phyloP scores from a whole-genome alignment of 2,113 vertebrate genomes.

The Paradisaea rubra region DNA sequence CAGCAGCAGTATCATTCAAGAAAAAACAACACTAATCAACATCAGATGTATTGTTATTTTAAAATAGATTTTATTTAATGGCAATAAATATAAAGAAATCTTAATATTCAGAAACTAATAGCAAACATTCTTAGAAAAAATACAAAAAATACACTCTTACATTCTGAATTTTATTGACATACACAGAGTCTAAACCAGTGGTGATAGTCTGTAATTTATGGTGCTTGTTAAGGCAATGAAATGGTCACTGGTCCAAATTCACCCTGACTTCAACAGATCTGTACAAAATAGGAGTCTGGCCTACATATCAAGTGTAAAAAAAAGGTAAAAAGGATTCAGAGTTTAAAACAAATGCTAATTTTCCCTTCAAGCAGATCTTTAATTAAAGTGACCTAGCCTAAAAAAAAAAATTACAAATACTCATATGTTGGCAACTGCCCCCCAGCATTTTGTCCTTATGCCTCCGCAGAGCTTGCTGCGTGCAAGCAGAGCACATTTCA shows the following conservation, averaged over 20 bases:
- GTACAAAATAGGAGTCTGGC: not conserved
- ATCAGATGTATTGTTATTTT: constrained; percentile 15
- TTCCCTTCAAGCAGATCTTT: not conserved
- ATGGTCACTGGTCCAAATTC: not conserved
- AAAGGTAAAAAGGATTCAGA: not conserved
- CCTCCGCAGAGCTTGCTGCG: not conserved
- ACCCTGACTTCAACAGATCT: not conserved
- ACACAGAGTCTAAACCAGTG: not conserved
- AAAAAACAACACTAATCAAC: not conserved
- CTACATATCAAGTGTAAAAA: not conserved
- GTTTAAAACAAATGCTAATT: not conserved
- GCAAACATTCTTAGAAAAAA: constrained; percentile 43
- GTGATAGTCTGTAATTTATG: not conserved
- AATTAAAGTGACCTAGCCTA: not conserved
- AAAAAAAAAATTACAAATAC: not conserved
- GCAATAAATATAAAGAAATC: constrained; percentile 68
- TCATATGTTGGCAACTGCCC: not conserved
- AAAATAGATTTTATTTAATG: constrained; percentile 71
- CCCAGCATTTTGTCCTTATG: not conserved
- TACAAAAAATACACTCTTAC: constrained; percentile 56
- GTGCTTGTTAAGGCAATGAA: not conserved
- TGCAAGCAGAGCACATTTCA: not conserved
- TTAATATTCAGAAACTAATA: constrained; percentile 51
- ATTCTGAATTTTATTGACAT: constrained; percentile 30
- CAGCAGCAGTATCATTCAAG: not conserved